phyloP scores from a whole-genome alignment of 2,797 vertebrate species.

The Taenioides sp. region DNA sequence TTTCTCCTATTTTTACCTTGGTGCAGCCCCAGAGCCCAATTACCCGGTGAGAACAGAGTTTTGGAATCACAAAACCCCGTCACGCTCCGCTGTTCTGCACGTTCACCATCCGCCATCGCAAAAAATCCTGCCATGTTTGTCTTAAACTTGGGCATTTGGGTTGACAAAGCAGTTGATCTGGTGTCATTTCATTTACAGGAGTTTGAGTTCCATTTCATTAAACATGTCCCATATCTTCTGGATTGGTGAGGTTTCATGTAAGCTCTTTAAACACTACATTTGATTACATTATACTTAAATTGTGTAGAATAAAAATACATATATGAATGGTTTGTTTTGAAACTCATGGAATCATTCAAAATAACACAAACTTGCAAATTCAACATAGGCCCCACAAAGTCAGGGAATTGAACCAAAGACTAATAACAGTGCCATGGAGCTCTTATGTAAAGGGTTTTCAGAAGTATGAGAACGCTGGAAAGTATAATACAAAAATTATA shows the following conservation, averaged over 20 bases:
- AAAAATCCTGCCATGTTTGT: slow-evolving; percentile 58
- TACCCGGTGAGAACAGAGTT: slow-evolving; percentile 63
- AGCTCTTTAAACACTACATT: background rate
- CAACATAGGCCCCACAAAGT: too few relatives aligned
- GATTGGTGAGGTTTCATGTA: slow-evolving; percentile 6
- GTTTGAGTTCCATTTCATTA: slow-evolving; percentile 43
- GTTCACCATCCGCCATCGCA: slow-evolving; percentile 31
- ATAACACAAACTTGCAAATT: background rate
- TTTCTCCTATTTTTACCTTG: slow-evolving; percentile 40
- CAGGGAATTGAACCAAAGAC: too few relatives aligned
- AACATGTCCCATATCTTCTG: slow-evolving; percentile 39
- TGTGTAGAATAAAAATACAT: background rate
- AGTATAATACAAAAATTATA: background rate
- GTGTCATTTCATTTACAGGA: slow-evolving; percentile 31
- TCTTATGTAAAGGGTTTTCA: too few relatives aligned
- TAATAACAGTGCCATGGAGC: too few relatives aligned
- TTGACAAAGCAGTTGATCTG: slow-evolving; percentile 44
- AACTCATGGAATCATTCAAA: background rate
- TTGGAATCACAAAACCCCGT: slow-evolving; percentile 66
- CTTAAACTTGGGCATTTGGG: slow-evolving; percentile 34
- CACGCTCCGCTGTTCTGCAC: slow-evolving; percentile 54
- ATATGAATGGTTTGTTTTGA: background rate
- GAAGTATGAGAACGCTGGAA: background rate
- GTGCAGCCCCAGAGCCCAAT: slow-evolving; percentile 67
- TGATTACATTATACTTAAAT: background rate